These are phyloP conservation scores for Mechanitis mazaeus DNA, from an alignment of 2,888 invertebrate species.

Conservation along the genomic window DNA sequence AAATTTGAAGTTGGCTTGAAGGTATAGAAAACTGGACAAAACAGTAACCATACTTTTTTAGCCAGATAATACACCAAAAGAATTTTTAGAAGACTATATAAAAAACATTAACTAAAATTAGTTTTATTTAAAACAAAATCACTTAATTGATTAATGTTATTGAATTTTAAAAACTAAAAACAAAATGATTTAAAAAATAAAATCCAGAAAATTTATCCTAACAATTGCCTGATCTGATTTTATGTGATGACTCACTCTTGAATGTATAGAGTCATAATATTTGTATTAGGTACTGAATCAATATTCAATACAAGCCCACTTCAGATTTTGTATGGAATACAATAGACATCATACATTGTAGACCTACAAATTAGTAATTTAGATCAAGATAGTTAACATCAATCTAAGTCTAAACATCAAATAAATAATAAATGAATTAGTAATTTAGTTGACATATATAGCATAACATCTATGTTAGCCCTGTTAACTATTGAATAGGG, in stretches of 20 bases:
- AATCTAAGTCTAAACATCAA: neutral
- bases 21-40: neutral
- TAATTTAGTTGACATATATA: conserved; percentile 23
- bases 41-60: neutral
- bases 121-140: no score
- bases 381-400: neutral
- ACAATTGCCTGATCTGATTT: no score
- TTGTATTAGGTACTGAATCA: neutral
- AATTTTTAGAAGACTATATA: no score
- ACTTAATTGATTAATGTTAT: no score
- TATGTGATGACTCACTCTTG: no score
- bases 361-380: conserved; percentile 1
- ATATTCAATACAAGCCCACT: conserved; percentile 6
- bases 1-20: conserved; percentile 5
- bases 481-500: conserved; percentile 53
- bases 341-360: neutral
- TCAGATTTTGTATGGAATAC: neutral
- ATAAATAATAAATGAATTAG: conserved; percentile 11
- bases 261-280: no score
- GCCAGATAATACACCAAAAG: neutral
- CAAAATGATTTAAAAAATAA: no score
- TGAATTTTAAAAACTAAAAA: no score
- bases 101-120: no score
- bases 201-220: no score
- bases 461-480: conserved; percentile 46